Percentiles rank a stretch among this genome's conserved stretches.
These are phyloP conservation scores for Formica aserva DNA, from an alignment of 2,888 invertebrate genomes.

Conservation along the genomic window DNA sequence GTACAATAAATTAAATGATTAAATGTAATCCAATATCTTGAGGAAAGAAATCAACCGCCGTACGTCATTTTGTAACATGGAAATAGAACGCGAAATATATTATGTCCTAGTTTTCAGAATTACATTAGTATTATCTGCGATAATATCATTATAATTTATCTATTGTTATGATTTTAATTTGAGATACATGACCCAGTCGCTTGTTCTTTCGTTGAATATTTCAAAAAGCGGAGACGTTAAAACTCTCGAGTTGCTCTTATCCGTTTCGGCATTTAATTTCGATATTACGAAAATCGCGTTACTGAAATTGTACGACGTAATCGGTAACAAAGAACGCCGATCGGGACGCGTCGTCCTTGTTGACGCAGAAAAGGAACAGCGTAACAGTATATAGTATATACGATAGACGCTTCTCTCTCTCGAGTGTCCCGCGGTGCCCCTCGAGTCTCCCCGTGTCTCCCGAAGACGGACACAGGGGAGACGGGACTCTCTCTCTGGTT, in stretches of 20 bases:
- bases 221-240: background rate
- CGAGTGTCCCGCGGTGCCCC: slow-evolving; percentile 58
- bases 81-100: slow-evolving; percentile 16
- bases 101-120: background rate
- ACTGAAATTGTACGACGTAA: slow-evolving; percentile 43
- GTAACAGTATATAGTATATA: slow-evolving; percentile 77
- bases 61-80: background rate
- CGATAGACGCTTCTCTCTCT: slow-evolving; percentile 54
- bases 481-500: slow-evolving; percentile 39
- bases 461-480: slow-evolving; percentile 51
- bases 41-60: background rate
- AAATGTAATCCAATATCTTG: slow-evolving; percentile 18
- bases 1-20: slow-evolving; percentile 34
- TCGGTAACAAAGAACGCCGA: background rate
- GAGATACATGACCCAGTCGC: background rate
- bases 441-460: slow-evolving; percentile 35
- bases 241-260: background rate
- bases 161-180: background rate
- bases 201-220: background rate
- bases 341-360: slow-evolving; percentile 68
- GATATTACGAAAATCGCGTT: slow-evolving; percentile 33
- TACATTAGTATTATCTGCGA: background rate
- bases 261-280: background rate
- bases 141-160: background rate
- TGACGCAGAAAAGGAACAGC: slow-evolving; percentile 82